phyloP scores from a whole-genome alignment of 2,888 invertebrate species.

The Deroplatys truncata region DNA sequence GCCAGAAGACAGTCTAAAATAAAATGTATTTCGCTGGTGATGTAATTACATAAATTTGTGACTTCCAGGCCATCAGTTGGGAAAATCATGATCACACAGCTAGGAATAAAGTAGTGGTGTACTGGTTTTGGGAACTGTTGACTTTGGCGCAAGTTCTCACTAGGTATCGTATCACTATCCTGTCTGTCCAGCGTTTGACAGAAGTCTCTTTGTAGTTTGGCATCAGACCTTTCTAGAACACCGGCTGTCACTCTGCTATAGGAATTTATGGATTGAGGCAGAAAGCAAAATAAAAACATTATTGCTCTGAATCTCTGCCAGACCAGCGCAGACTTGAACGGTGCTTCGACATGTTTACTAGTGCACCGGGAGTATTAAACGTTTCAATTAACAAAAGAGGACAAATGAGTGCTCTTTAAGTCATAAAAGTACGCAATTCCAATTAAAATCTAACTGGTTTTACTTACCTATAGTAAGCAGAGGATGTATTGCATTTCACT shows the following conservation, averaged over 20 bases:
- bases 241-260: not conserved
- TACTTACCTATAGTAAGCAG: too few species aligned
- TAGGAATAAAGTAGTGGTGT: not conserved
- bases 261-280: not conserved
- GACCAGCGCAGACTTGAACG: not conserved
- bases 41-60: too few species aligned
- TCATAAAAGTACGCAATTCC: too few species aligned
- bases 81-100: not conserved
- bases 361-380: not conserved
- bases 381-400: not conserved
- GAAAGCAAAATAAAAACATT: not conserved
- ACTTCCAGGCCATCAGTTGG: too few species aligned
- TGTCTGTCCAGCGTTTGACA: not conserved
- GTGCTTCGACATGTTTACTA: not conserved
- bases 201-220: slow-evolving; percentile 8
- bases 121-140: not conserved
- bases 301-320: not conserved
- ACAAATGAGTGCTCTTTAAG: too few species aligned
- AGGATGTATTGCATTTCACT: too few species aligned
- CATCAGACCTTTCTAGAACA: slow-evolving; percentile 10
- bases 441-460: too few species aligned
- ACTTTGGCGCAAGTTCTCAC: not conserved
- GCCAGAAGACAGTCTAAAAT: too few species aligned
- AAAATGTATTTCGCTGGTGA: too few species aligned
- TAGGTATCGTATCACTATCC: slow-evolving; percentile 8